Conservation (phyloP, 2,888 invertebrate species). For the Pollenia amentaria region DNA sequence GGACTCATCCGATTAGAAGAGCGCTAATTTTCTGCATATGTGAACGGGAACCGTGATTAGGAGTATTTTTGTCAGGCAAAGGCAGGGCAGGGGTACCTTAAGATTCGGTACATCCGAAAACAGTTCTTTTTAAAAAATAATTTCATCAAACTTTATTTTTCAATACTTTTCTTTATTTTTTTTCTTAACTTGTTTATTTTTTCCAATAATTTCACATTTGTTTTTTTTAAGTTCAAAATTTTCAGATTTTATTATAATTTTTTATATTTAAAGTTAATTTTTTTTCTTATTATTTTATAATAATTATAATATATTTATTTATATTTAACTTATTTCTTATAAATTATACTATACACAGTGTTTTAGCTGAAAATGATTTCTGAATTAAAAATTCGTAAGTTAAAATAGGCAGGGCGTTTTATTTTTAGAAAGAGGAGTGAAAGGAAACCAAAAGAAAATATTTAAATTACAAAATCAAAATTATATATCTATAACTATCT, state of each 20-base stretch:
- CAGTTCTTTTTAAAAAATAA: background rate
- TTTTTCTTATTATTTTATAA: slow-evolving; percentile 45
- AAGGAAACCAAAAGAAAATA: background rate
- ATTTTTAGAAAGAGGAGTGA: slow-evolving; percentile 3
- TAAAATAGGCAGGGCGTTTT: slow-evolving; percentile 42
- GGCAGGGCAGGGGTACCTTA: too few species aligned
- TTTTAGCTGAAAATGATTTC: slow-evolving; percentile 58
- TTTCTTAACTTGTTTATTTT: slow-evolving; percentile 54
- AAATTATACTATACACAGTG: slow-evolving; percentile 69
- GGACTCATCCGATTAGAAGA: too few species aligned
- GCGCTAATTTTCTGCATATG: too few species aligned
- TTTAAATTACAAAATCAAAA: slow-evolving; percentile 4
- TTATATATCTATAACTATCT: slow-evolving; percentile 51
- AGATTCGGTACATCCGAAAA: background rate
- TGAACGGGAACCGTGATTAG: too few species aligned
- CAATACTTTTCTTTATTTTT: slow-evolving; percentile 64
- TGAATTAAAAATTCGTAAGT: slow-evolving; percentile 54
- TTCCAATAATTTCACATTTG: slow-evolving; percentile 60
- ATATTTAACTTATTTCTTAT: slow-evolving; percentile 68
- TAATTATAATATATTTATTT: slow-evolving; percentile 64
- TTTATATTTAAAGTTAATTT: slow-evolving; percentile 59
- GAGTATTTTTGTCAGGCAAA: too few species aligned
- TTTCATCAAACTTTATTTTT: slow-evolving; percentile 4
- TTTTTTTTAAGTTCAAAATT: slow-evolving; percentile 65
- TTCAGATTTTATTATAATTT: slow-evolving; percentile 50